phyloP scores from a whole-genome alignment of 2,113 vertebrate species.

The Hemibagrus wyckioides region DNA sequence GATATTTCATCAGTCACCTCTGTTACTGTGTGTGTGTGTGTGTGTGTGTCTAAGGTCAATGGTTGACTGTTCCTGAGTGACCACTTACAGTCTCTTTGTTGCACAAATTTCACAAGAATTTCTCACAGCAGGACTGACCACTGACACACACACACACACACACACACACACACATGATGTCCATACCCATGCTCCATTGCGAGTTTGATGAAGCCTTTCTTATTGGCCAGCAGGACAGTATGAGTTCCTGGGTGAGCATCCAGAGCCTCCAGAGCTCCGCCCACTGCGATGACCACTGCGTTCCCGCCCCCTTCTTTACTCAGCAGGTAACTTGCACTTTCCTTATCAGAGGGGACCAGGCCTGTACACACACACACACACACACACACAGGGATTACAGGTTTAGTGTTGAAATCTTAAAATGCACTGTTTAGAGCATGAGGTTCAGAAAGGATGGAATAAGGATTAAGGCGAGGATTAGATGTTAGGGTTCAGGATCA shows the following conservation, averaged over 20 bases:
- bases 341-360: constrained; percentile 83
- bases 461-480: background rate
- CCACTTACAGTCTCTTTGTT: background rate
- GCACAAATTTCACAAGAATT: constrained; percentile 9
- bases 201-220: constrained; percentile 90
- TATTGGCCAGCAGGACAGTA: constrained; percentile 79
- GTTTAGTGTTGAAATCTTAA: background rate
- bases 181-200: constrained; percentile 85
- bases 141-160: background rate
- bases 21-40: background rate
- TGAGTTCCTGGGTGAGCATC: constrained; percentile 83
- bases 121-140: background rate
- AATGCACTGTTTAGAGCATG: background rate
- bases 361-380: constrained; percentile 71
- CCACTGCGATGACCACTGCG: constrained; percentile 77
- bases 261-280: constrained; percentile 86
- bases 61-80: background rate
- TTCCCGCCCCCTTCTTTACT: constrained; percentile 72
- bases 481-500: background rate
- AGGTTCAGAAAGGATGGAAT: background rate
- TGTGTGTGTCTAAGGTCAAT: background rate
- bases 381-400: constrained; percentile 21
- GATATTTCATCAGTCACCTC: background rate
- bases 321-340: constrained; percentile 77
- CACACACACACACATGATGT: background rate